Percentiles rank a stretch among this genome's conserved stretches.
Evolutionary conservation across 1,140 invertebrate species (phyloP).

Genomic region (Pygmarrhopalites habei): DNA sequence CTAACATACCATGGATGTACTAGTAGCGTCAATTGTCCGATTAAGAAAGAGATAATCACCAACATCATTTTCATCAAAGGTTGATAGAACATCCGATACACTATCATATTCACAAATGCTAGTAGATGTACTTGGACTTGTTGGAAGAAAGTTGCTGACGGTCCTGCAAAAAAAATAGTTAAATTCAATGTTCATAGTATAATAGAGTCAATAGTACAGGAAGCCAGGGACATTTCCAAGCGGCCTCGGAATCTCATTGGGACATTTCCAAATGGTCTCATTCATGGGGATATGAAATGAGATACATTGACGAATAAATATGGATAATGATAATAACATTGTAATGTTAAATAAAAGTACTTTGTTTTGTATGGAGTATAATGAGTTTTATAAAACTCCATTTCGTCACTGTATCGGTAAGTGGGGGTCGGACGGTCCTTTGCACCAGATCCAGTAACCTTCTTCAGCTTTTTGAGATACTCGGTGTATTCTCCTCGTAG

Average conservation of each 20-base stretch:
- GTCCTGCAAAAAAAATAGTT: too few species aligned
- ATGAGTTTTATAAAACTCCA: conserved; percentile 2
- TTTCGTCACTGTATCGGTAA: background rate
- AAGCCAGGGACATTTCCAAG: too few species aligned
- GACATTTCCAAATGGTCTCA: background rate
- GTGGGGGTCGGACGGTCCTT: background rate
- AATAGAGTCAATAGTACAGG: too few species aligned
- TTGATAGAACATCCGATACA: too few species aligned
- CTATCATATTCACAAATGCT: too few species aligned
- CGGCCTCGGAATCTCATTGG: background rate
- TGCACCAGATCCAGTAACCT: background rate
- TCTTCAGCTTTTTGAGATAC: background rate
- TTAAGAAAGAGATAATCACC: too few species aligned
- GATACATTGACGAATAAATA: background rate
- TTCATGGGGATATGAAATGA: background rate
- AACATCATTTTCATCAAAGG: too few species aligned
- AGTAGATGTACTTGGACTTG: too few species aligned
- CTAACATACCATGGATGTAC: too few species aligned
- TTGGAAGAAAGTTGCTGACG: too few species aligned
- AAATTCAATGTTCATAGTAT: too few species aligned
- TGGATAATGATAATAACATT: background rate
- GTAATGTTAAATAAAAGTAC: background rate
- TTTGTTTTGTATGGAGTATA: background rate
- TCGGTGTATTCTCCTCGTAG: background rate
- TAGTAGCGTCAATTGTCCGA: too few species aligned